Conservation (phyloP, 2,888 invertebrate species). For the Acleris holmiana region DNA sequence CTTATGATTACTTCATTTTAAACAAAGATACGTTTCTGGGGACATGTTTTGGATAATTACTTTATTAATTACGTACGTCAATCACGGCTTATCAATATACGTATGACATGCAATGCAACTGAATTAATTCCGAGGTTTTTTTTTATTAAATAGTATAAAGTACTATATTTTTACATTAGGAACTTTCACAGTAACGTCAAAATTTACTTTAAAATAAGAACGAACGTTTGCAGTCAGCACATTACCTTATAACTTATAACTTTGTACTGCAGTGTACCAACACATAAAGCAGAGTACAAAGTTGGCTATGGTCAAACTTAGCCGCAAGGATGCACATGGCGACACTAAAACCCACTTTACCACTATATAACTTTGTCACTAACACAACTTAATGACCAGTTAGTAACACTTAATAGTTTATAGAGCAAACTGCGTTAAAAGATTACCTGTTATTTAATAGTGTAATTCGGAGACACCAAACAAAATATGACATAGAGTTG, state of each 20-base stretch:
- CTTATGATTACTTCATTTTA: too few relatives aligned
- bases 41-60: too few relatives aligned
- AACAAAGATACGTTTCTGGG: too few relatives aligned
- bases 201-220: slow-evolving; percentile 24
- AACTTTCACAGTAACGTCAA: slow-evolving; percentile 10
- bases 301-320: slow-evolving; percentile 71
- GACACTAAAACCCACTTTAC: slow-evolving; percentile 70
- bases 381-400: slow-evolving; percentile 52
- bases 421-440: slow-evolving; percentile 8
- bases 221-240: slow-evolving; percentile 17
- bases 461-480: background rate
- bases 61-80: too few relatives aligned
- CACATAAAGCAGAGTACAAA: slow-evolving; percentile 67
- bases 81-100: too few relatives aligned
- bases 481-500: too few relatives aligned
- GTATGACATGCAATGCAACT: too few relatives aligned
- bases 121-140: too few relatives aligned
- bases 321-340: slow-evolving; percentile 66
- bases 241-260: slow-evolving; percentile 37
- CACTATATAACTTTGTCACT: slow-evolving; percentile 65
- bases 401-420: slow-evolving; percentile 27
- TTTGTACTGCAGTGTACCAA: slow-evolving; percentile 32
- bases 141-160: background rate
- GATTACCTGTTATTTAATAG: slow-evolving; percentile 4
- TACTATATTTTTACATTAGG: background rate